Base-by-base conservation (phyloP, 2,797 vertebrate genomes). In the Coendou prehensilis region DNA sequence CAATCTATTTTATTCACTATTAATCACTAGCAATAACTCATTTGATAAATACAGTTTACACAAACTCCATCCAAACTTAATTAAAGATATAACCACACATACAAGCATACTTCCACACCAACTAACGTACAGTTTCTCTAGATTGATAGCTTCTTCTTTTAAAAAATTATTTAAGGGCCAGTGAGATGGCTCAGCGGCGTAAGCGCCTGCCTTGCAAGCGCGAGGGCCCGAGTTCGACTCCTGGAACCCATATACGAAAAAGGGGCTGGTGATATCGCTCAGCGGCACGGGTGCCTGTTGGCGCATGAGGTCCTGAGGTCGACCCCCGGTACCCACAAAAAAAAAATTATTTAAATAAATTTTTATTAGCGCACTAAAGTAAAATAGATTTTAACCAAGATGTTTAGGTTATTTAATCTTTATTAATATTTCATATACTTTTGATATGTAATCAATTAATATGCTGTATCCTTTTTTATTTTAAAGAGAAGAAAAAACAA, bases 381-480 rank as follows among this genome's bases (percentile, higher is more conserved):
- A 97, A 98, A 97, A 96, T 93, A 95, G 94, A 97, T 98, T 97
- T 97, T 97, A 97, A 98, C 95, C 96, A 96, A 95, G 17, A 63
- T 94, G 94, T 93, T 96, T 97, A 95, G 64, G 84, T 97, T 97
- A 83, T 97, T 98, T 98, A 97, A 98, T 98, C 96, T 97, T 97
- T 95, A 96, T 97, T 97, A 97, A 96, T 98, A 94, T 95, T 97
- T 98, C 97, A 98, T 96, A 97, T 98, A 98, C 93, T 97, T 98
- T 97, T 98, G 98, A 98, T 97, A 98, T 98, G 80, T 98, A 98
- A 98, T 98, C 98, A 98, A 98, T 98, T 98, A 98, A 98, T 95
- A 94, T 97, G 97, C 98, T 97, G 61, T 91, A 97, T 94, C 96
- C 97, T 97, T 98, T 97, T 41, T 41, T 41, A 41, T 41, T 41